Evolutionary conservation across 2,888 invertebrate species (phyloP).

Genomic region (Neoitamus cyanurus): DNA sequence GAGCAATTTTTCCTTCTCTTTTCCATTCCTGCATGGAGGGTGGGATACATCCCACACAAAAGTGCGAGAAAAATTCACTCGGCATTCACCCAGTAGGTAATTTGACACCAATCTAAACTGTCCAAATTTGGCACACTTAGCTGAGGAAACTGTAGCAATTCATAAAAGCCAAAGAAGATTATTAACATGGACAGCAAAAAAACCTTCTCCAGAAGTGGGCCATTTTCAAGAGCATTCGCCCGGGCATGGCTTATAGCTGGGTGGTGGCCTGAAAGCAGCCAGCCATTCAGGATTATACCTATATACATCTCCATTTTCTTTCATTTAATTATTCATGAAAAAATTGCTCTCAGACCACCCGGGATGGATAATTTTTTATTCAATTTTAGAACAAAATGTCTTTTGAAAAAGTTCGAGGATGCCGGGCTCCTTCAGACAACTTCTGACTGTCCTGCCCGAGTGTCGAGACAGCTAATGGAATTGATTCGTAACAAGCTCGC

Average conservation of each 20-base stretch:
- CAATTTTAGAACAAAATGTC: slow-evolving; percentile 26
- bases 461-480: slow-evolving; percentile 9
- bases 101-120: slow-evolving; percentile 64
- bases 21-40: not conserved
- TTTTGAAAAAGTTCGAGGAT: slow-evolving; percentile 6
- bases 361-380: slow-evolving; percentile 31
- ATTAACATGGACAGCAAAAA: not conserved
- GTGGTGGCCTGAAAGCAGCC: not conserved
- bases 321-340: slow-evolving; percentile 32
- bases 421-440: not conserved
- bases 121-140: slow-evolving; percentile 47
- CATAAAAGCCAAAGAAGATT: not conserved
- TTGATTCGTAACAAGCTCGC: slow-evolving; percentile 31
- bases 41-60: not conserved
- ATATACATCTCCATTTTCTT: not conserved
- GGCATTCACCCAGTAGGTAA: slow-evolving; percentile 49
- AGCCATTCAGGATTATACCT: not conserved
- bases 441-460: not conserved
- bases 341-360: not conserved
- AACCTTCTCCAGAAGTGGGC: not conserved
- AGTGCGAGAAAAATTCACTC: not conserved
- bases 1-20: not conserved
- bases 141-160: not conserved
- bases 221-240: not conserved
- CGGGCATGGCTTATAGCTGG: not conserved